Conservation (phyloP, 2,888 invertebrate species). For the Tuberolachnus salignus region DNA sequence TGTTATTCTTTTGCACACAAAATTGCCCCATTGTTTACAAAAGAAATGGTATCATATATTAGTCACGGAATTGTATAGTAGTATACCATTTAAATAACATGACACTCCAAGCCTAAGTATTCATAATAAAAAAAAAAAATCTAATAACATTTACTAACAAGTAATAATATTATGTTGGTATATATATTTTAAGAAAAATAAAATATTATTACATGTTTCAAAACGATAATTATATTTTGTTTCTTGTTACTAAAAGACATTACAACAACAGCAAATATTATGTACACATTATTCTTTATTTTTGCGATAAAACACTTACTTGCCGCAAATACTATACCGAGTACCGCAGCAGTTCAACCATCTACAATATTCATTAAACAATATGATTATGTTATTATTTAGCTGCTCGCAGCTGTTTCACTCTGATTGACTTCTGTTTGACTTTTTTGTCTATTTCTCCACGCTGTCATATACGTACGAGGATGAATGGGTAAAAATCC, state of each 20-base stretch:
- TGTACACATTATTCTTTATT: slow-evolving; percentile 33
- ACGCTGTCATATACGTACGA: slow-evolving; percentile 77
- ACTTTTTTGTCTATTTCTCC: slow-evolving; percentile 70
- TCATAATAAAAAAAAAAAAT: slow-evolving; percentile 13
- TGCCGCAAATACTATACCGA: background rate
- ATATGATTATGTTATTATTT: slow-evolving; percentile 3
- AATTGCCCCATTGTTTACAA: background rate
- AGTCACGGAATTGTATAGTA: background rate
- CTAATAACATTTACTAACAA: background rate
- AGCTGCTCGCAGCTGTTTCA: slow-evolving; percentile 10
- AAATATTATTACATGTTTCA: slow-evolving; percentile 14
- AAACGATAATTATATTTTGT: slow-evolving; percentile 25
- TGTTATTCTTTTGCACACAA: background rate
- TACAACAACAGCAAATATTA: slow-evolving; percentile 25
- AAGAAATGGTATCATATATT: background rate
- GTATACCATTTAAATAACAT: background rate
- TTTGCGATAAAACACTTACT: slow-evolving; percentile 6
- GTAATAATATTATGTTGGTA: background rate
- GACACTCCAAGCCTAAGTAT: too few species aligned
- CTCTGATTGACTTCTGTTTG: slow-evolving; percentile 37
- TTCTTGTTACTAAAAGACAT: slow-evolving; percentile 2
- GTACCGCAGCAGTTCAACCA: background rate
- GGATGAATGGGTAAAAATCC: slow-evolving; percentile 90
- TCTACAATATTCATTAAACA: slow-evolving; percentile 28
- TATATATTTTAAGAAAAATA: background rate